Conservation (phyloP, 2,888 invertebrate genomes). For the Petrolisthes cinctipes region DNA sequence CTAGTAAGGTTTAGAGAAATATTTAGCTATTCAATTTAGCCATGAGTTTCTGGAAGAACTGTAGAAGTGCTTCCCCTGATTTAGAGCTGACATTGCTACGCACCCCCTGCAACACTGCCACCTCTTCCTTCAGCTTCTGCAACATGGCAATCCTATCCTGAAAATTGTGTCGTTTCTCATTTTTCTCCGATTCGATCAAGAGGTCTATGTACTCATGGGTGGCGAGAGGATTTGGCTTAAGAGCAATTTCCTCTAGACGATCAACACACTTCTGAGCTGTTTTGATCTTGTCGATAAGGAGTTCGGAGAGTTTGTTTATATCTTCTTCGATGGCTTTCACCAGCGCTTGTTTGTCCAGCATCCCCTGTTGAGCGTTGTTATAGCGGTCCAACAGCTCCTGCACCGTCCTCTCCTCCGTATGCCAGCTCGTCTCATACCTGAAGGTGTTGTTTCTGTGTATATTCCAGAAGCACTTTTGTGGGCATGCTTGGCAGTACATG, state of each 20-base stretch:
- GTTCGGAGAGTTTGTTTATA: constrained; percentile 48
- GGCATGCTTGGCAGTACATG: constrained; percentile 53
- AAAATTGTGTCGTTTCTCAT: constrained; percentile 44
- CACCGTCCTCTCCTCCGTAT: constrained; percentile 63
- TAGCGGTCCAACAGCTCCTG: constrained; percentile 66
- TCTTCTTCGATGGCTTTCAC: constrained; percentile 56
- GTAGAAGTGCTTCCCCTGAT: constrained; percentile 39
- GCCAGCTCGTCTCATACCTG: constrained; percentile 45
- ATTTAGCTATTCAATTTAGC: not conserved
- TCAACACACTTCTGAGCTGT: constrained; percentile 28
- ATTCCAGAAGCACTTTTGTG: constrained; percentile 58
- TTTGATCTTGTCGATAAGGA: constrained; percentile 50
- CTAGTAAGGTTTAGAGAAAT: too few species aligned
- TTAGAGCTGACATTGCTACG: constrained; percentile 10
- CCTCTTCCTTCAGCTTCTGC: constrained; percentile 38
- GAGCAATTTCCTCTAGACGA: constrained; percentile 66
- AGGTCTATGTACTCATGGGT: constrained; percentile 67
- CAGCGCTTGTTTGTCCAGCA: constrained; percentile 43
- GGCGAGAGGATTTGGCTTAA: constrained; percentile 66
- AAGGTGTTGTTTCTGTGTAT: constrained; percentile 56
- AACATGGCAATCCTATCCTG: constrained; percentile 37
- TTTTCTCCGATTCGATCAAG: constrained; percentile 66
- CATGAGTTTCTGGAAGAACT: constrained; percentile 37
- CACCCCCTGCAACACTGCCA: constrained; percentile 36
- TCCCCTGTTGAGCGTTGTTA: constrained; percentile 58